Conservation (phyloP, 2,888 invertebrate genomes). For the Campoplex nolae region DNA sequence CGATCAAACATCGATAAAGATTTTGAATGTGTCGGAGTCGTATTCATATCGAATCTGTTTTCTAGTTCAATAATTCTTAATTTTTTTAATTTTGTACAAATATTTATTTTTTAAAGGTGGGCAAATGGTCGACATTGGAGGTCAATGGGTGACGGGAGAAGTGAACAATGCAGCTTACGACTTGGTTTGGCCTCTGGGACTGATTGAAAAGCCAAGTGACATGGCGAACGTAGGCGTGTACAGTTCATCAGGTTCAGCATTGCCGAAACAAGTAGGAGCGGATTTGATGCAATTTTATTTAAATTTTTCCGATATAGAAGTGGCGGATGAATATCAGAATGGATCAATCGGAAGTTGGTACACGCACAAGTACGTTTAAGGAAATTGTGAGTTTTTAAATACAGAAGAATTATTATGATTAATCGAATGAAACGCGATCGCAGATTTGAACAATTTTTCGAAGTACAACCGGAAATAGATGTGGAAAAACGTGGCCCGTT, state of each 20-base stretch:
- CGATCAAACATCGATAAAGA: no score
- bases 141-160: slow-evolving; percentile 78
- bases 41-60: no score
- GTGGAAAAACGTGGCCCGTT: slow-evolving; percentile 63
- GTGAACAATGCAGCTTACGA: slow-evolving; percentile 74
- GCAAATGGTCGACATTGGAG: slow-evolving; percentile 77
- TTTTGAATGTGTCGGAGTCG: no score
- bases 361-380: slow-evolving; percentile 14
- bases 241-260: slow-evolving; percentile 14
- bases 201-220: slow-evolving; percentile 20
- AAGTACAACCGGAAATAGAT: slow-evolving; percentile 67
- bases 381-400: no score
- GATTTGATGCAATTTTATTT: slow-evolving; percentile 28
- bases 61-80: neutral
- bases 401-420: neutral
- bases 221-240: neutral
- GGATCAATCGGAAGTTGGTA: slow-evolving; percentile 31
- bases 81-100: neutral
- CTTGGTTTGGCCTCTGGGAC: slow-evolving; percentile 74
- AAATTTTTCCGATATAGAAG: neutral
- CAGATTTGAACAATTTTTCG: slow-evolving; percentile 68
- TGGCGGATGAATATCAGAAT: slow-evolving; percentile 27
- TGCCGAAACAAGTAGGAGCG: slow-evolving; percentile 20
- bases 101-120: slow-evolving; percentile 68
- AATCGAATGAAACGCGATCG: neutral